Evolutionary conservation across 2,888 invertebrate species (phyloP).

Genomic region (Blera fallax): DNA sequence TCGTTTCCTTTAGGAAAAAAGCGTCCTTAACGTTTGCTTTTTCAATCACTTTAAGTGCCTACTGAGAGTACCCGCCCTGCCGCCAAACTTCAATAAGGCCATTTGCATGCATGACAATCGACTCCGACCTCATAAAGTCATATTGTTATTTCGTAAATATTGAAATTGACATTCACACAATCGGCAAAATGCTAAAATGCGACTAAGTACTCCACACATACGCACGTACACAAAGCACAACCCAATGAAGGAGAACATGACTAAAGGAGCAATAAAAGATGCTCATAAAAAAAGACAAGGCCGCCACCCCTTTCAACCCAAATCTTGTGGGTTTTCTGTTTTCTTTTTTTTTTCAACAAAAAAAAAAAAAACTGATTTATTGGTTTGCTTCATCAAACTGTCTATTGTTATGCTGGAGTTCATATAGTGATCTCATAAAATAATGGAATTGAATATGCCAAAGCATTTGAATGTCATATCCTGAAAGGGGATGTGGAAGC

Average conservation of each 20-base stretch:
- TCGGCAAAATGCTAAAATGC: slow-evolving; percentile 64
- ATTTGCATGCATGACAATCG: slow-evolving; percentile 81
- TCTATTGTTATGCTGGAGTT: slow-evolving; percentile 70
- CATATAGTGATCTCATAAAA: slow-evolving; percentile 71
- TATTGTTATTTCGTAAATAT: slow-evolving; percentile 70
- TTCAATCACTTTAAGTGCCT: slow-evolving; percentile 54
- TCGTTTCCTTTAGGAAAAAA: neutral
- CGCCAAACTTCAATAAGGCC: slow-evolving; percentile 76
- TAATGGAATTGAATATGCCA: slow-evolving; percentile 69
- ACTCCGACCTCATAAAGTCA: slow-evolving; percentile 62
- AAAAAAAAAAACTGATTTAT: slow-evolving; percentile 69
- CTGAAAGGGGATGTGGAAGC: neutral
- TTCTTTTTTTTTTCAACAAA: slow-evolving; percentile 7
- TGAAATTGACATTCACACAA: slow-evolving; percentile 70
- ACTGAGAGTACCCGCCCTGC: neutral
- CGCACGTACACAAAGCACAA: neutral
- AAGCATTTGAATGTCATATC: slow-evolving; percentile 70
- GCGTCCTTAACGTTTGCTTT: slow-evolving; percentile 11
- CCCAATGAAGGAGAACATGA: slow-evolving; percentile 37
- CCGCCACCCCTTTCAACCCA: slow-evolving; percentile 53
- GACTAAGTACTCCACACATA: slow-evolving; percentile 49
- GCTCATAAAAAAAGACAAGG: slow-evolving; percentile 50
- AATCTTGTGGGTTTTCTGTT: slow-evolving; percentile 61
- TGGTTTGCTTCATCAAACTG: slow-evolving; percentile 72
- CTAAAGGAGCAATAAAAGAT: slow-evolving; percentile 63